Conservation (phyloP, 2,888 invertebrate genomes). For the Drosophila diplacantha region DNA sequence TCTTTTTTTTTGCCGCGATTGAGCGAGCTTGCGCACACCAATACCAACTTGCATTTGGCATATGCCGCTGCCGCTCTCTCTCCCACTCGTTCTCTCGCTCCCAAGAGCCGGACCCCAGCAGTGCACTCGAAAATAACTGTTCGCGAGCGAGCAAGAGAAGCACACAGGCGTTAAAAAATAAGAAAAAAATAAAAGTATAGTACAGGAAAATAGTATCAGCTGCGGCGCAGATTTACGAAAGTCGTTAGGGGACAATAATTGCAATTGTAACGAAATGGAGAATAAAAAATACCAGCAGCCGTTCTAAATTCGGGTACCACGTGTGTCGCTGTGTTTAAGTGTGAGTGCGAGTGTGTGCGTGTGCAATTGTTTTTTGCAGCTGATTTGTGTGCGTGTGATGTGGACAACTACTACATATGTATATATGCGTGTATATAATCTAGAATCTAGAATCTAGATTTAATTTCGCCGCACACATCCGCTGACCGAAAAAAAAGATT, state of each 20-base stretch:
- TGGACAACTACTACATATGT: conserved; percentile 10
- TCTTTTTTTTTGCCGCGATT: conserved; percentile 47
- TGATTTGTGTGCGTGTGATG: conserved; percentile 25
- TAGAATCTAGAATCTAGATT: conserved; percentile 29
- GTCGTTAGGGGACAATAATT: conserved; percentile 40
- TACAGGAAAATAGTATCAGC: conserved; percentile 49
- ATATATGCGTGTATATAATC: background rate
- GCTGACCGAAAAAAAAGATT: conserved; percentile 44
- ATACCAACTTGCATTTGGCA: conserved; percentile 35
- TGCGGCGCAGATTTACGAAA: conserved; percentile 64
- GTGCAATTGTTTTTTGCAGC: conserved; percentile 34
- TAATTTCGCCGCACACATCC: conserved; percentile 58
- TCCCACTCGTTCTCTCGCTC: conserved; percentile 25
- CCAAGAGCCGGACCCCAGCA: conserved; percentile 34
- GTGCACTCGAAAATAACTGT: conserved; percentile 60
- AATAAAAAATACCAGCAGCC: conserved; percentile 44
- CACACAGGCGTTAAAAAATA: conserved; percentile 37
- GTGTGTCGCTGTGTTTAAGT: conserved; percentile 50
- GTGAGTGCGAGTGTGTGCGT: conserved; percentile 14
- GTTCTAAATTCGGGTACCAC: conserved; percentile 63
- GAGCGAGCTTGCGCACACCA: conserved; percentile 64
- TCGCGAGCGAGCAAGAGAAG: conserved; percentile 37
- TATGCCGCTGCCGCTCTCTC: conserved; percentile 44
- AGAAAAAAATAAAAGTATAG: conserved; percentile 39
- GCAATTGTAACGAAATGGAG: conserved; percentile 36